Evolutionary conservation across 2,797 vertebrate genomes (phyloP).

Genomic region (Alca torda): DNA sequence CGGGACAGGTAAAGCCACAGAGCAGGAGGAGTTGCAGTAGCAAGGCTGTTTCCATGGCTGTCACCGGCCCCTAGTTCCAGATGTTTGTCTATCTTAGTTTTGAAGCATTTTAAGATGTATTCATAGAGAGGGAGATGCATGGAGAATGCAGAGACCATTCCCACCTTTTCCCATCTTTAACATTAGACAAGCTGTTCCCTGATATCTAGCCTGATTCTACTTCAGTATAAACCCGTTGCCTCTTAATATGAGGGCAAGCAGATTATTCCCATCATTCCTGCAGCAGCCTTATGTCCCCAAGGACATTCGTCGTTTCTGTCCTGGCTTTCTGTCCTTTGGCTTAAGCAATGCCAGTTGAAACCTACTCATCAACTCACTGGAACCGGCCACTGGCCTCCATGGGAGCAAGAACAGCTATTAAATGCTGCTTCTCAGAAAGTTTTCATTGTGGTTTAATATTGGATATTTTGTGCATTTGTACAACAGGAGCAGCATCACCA

Average conservation of each 20-base stretch:
- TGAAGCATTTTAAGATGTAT: neutral
- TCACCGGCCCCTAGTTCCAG: neutral
- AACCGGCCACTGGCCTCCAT: neutral
- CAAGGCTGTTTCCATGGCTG: neutral
- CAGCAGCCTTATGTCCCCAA: neutral
- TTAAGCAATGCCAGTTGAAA: neutral
- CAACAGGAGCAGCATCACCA: neutral
- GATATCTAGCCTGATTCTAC: neutral
- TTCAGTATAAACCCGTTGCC: neutral
- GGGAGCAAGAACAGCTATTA: neutral
- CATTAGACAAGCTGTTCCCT: neutral
- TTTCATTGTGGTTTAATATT: fast-evolving
- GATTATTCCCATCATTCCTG: neutral
- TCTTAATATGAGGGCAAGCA: neutral
- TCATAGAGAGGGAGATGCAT: neutral
- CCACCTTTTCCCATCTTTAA: neutral
- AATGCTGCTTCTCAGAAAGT: neutral
- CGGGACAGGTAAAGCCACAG: neutral
- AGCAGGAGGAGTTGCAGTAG: neutral
- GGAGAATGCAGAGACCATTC: neutral
- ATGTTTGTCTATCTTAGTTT: neutral
- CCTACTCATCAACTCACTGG: neutral
- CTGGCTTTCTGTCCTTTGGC: neutral
- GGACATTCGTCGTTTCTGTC: neutral
- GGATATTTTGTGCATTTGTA: neutral